phyloP scores from a whole-genome alignment of 2,888 invertebrate genomes.

The Pogonocherus hispidulus region DNA sequence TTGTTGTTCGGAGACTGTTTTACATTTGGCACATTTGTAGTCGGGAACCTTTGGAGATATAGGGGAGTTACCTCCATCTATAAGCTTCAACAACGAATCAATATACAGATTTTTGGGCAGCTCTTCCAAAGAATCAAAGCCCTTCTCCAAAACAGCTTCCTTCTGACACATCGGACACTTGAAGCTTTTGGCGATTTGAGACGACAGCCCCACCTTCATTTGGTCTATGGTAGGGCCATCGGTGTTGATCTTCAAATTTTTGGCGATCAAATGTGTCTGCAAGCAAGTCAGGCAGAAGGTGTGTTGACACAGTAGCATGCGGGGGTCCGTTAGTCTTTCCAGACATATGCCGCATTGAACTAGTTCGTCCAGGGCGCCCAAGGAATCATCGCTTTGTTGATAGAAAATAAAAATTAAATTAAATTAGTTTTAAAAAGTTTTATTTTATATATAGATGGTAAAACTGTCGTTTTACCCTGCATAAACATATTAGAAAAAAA shows the following conservation, averaged over 20 bases:
- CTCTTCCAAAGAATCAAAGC: constrained; percentile 70
- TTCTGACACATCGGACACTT: constrained; percentile 74
- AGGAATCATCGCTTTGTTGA: constrained; percentile 52
- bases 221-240: constrained; percentile 17
- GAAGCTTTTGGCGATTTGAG: constrained; percentile 41
- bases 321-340: constrained; percentile 72
- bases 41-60: constrained; percentile 41
- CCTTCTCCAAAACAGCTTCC: constrained; percentile 68
- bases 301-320: constrained; percentile 78
- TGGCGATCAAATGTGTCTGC: constrained; percentile 66
- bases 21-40: constrained; percentile 65
- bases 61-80: constrained; percentile 62
- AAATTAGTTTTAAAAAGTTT: too few relatives aligned
- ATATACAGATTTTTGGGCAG: constrained; percentile 80
- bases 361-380: constrained; percentile 73
- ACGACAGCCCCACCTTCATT: constrained; percentile 31
- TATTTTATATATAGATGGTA: too few relatives aligned
- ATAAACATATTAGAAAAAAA: too few relatives aligned
- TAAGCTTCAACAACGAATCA: constrained; percentile 73
- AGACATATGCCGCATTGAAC: constrained; percentile 75
- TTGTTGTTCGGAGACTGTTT: constrained; percentile 58
- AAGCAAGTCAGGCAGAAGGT: constrained; percentile 77
- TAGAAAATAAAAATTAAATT: background rate
- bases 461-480: too few relatives aligned
- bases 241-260: constrained; percentile 44